Evolutionary conservation across 2,113 vertebrate species (phyloP).

Genomic region (Monarcha castaneiventris): DNA sequence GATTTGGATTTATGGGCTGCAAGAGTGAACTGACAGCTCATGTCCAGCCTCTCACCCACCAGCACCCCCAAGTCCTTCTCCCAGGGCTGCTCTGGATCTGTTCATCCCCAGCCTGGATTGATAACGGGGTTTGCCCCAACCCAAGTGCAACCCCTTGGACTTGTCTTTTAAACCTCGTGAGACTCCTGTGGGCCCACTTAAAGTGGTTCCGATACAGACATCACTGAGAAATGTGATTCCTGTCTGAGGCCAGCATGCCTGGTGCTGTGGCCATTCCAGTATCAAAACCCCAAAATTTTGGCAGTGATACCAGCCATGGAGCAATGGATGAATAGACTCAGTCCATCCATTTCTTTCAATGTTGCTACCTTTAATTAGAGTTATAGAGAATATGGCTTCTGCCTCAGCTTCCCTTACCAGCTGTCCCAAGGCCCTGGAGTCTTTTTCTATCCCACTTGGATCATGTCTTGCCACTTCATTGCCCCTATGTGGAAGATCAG

Average conservation of each 20-base stretch:
- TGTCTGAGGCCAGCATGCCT: not conserved
- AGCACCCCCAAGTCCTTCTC: not conserved
- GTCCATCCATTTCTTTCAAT: not conserved
- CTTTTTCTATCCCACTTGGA: not conserved
- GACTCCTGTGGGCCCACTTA: not conserved
- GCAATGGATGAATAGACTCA: not conserved
- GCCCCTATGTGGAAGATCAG: fast-evolving
- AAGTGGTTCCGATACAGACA: not conserved
- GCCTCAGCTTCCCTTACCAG: not conserved
- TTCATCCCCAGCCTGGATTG: not conserved
- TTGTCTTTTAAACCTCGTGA: not conserved
- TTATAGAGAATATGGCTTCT: not conserved
- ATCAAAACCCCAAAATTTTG: not conserved
- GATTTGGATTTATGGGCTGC: not conserved
- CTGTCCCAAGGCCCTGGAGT: no score
- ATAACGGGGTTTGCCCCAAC: fast-evolving
- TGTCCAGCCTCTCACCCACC: not conserved
- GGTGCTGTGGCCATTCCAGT: not conserved
- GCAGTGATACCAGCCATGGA: no score
- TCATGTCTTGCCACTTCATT: not conserved
- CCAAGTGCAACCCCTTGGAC: not conserved
- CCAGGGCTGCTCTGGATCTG: not conserved
- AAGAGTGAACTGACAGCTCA: no score
- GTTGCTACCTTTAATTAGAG: not conserved
- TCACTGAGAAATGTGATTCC: not conserved